Conservation (phyloP, 2,888 invertebrate species). For the Agriopis leucophaearia region DNA sequence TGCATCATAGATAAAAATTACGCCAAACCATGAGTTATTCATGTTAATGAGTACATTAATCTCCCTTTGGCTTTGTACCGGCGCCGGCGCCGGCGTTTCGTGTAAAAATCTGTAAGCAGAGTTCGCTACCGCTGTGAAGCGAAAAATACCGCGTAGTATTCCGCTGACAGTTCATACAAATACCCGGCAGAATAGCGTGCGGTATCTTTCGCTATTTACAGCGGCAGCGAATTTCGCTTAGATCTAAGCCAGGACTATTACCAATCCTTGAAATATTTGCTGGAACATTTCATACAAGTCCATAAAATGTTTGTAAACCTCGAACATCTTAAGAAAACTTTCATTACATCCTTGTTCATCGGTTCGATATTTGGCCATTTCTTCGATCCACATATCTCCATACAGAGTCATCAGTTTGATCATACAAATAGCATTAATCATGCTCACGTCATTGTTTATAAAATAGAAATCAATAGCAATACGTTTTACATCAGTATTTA, state of each 20-base stretch:
- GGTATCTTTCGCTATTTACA: too few species aligned
- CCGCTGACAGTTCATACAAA: too few species aligned
- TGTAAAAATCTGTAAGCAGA: too few species aligned
- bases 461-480: constrained; percentile 1
- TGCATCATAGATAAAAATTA: too few species aligned
- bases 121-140: too few species aligned
- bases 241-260: constrained; percentile 1
- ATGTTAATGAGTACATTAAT: too few species aligned
- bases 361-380: background rate
- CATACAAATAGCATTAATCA: constrained; percentile 23
- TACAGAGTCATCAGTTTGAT: constrained; percentile 6
- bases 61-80: too few species aligned
- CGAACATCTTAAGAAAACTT: background rate
- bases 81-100: too few species aligned
- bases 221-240: too few species aligned
- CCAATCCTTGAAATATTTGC: constrained; percentile 10
- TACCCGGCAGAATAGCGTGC: too few species aligned
- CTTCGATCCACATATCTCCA: constrained; percentile 18
- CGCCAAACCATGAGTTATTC: too few species aligned
- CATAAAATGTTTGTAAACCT: constrained; percentile 9
- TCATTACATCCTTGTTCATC: background rate
- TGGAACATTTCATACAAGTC: background rate
- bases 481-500: background rate
- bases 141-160: too few species aligned
- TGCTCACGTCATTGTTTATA: background rate